Conservation (phyloP, 2,888 invertebrate genomes). For the Bruchidius siliquastri region DNA sequence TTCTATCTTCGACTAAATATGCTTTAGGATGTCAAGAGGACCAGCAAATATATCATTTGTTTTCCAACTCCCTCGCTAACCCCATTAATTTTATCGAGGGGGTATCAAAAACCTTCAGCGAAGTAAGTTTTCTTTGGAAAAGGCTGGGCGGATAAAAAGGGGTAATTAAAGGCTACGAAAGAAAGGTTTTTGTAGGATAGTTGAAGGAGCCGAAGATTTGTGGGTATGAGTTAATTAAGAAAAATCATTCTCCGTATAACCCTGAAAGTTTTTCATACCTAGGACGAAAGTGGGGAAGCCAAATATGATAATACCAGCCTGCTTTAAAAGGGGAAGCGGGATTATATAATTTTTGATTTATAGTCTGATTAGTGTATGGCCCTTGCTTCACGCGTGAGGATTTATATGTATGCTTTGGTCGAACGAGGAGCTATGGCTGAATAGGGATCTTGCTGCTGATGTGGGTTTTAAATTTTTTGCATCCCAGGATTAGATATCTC, state of each 20-base stretch:
- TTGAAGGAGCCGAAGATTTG: not conserved
- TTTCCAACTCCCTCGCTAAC: not conserved
- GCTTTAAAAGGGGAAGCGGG: not conserved
- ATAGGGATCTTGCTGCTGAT: not conserved
- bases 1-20: not conserved
- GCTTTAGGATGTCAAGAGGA: not conserved
- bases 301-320: not conserved
- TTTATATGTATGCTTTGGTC: not conserved
- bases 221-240: no score
- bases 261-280: no score
- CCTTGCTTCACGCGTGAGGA: not conserved
- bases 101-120: not conserved
- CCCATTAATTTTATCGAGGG: not conserved
- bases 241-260: no score
- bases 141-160: not conserved
- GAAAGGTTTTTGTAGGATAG: not conserved
- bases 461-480: not conserved
- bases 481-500: not conserved
- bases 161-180: not conserved
- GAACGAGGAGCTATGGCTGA: not conserved
- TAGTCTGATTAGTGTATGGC: not conserved
- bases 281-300: not conserved
- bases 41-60: not conserved
- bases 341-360: not conserved
- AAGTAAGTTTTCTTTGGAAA: not conserved